Evolutionary conservation across 1,140 invertebrate species (phyloP), one percentile per base, ranked within the genome.

Genomic region (Drosophila willistoni): DNA sequence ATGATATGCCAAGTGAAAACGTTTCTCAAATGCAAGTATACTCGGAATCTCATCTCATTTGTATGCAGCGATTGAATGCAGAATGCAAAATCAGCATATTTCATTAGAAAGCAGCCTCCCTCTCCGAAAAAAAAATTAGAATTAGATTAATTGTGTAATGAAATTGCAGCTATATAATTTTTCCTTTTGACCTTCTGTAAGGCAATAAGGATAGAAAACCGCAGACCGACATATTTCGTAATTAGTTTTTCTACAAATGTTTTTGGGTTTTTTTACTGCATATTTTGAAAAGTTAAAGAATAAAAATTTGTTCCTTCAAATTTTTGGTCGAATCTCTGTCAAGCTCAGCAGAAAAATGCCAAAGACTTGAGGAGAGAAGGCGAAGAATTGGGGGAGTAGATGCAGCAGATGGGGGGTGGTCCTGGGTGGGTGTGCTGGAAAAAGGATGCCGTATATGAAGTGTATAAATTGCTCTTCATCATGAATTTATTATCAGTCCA

Each of bases 381-480:
- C 2, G 34, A 36, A 3, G 34, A 2, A 36, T 3, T 36, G 9
- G 34, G 0, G 9, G 9, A 36, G 12, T 17, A 64, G 3, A 6
- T 14, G 25, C 22, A 47, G 39, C 56, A 60, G 44, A n/a, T 22
- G 41, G 17, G 22, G 7, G 44, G 10, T 17, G 42, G 1, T 17
- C 17, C 2, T 19, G 13, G 10, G 22, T 25, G 0, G 22, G 19
- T 22, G 1, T 14, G 44, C 3, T 19, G 10, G 10, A 36, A 54
- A 17, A 60, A 17, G 19, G 17, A 39, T 59, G 62, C 60, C 79
- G 79, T 80, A 87, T 87, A 87, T 83, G 83, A 87, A 87, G 84
- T 87, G 79, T 87, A 87, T 87, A 87, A 87, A 87, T 87, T 87
- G 81, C 83, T 80, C 83, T 87, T 87, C 83, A 83, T 87, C 84